Evolutionary conservation across 2,113 vertebrate species (phyloP), one percentile per base, ranked within the genome.

Genomic region (Mesitornis unicolor): DNA sequence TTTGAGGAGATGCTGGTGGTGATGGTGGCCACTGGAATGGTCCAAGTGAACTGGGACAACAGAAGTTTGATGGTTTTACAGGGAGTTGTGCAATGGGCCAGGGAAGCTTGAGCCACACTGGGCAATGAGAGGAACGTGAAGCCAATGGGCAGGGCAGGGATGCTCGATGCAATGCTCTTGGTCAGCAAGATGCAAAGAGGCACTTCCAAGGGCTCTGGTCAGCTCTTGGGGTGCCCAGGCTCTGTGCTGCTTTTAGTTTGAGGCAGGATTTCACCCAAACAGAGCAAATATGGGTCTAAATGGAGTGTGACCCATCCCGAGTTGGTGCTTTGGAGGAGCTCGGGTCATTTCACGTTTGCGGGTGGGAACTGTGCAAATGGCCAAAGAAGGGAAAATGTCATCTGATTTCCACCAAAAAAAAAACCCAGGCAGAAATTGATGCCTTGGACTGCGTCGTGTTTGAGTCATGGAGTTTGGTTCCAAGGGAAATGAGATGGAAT

Each of bases 381-480:
- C 89, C 51, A 50, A 21, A 47, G 86, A 10, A 47, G 28, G 60
- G 89, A 38, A 63, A 61, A 59, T 21, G 20, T 35, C 81, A 29
- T 25, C 28, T 51, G 69, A 40, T 89, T 92, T 76, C 89, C 74
- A 79, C 93, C 94, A 77, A 68, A 92, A 92, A 50, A n/a, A n/a
- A n/a, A n/a, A n/a, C n/a, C 2, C 88, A 95, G 91, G 91, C 94
- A 95, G 93, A 76, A 81, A 70, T 14, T 33, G 86, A 60, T 48
- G 6, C 50, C 54, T 95, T 92, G 93, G 93, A 64, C 36, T 0
- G 21, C 0, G 3, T 57, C 53, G 13, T 11, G 24, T 5, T 89
- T 95, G 94, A 95, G 74, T 94, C 93, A 82, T 3, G 13, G 91
- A 80, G 59, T 89, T 67, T 64, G 94, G 56, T 69, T 89, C 45